phyloP scores from a whole-genome alignment of 2,888 invertebrate species.

The Ectropis crepuscularia region DNA sequence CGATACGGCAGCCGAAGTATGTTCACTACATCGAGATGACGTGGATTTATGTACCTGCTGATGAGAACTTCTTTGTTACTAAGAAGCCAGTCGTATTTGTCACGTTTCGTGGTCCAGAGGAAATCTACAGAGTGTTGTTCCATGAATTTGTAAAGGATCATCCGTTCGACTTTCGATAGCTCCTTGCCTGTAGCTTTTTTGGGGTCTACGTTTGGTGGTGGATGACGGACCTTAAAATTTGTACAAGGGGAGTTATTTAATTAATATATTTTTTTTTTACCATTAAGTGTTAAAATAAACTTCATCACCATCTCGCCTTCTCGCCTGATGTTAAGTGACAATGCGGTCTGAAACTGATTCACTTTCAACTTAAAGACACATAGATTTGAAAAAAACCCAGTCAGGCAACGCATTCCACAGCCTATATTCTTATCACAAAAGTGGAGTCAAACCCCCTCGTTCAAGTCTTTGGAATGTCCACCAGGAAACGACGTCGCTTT shows the following conservation, averaged over 20 bases:
- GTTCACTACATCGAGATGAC: too few species aligned
- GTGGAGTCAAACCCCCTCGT: too few species aligned
- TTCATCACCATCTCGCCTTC: not conserved
- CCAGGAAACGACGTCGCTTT: too few species aligned
- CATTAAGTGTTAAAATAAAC: not conserved
- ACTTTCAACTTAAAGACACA: too few species aligned
- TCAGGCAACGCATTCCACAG: too few species aligned
- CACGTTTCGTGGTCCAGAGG: conserved; percentile 95
- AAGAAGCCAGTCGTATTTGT: conserved; percentile 90
- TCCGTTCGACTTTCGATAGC: conserved; percentile 87
- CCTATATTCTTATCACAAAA: too few species aligned
- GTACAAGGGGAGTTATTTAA: conserved; percentile 2
- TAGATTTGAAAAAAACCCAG: too few species aligned
- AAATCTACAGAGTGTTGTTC: conserved; percentile 93
- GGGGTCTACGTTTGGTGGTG: conserved; percentile 69
- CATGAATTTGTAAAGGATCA: conserved; percentile 90
- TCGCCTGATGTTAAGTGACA: too few species aligned
- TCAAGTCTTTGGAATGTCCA: too few species aligned
- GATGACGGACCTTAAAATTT: conserved; percentile 67
- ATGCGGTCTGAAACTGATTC: too few species aligned
- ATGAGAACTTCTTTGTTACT: conserved; percentile 81
- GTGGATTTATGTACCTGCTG: conserved; percentile 69
- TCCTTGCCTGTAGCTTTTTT: conserved; percentile 76
- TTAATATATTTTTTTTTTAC: too few species aligned
- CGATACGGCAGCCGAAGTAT: too few species aligned